Evolutionary conservation across 2,113 vertebrate species (phyloP).

Genomic region (Sterna hirundo): DNA sequence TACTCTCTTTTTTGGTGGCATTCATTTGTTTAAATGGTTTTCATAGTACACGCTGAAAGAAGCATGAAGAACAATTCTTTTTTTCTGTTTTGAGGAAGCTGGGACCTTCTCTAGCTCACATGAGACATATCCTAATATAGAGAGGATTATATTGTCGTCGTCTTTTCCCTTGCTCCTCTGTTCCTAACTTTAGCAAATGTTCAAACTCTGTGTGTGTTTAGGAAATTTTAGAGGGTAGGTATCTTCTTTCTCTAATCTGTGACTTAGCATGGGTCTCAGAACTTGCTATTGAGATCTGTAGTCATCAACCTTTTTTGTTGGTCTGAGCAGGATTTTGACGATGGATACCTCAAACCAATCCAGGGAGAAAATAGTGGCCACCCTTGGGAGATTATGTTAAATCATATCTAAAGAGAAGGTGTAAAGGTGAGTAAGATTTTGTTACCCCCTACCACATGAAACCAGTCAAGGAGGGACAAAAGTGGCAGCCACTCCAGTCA

Average conservation of each 20-base stretch:
- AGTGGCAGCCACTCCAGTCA: neutral
- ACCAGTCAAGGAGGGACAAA: neutral
- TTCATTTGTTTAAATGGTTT: neutral
- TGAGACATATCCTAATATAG: neutral
- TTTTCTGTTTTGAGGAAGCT: neutral
- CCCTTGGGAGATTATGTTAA: neutral
- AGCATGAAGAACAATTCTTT: neutral
- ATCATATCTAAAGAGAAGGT: neutral
- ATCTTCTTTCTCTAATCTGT: neutral
- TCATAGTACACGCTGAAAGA: neutral
- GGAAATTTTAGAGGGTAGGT: too few species aligned
- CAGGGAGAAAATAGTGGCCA: neutral
- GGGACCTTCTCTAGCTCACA: neutral
- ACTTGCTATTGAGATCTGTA: neutral
- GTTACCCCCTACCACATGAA: too few species aligned
- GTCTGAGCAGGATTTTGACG: neutral
- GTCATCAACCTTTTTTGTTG: neutral
- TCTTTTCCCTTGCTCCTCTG: neutral
- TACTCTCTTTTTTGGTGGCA: neutral
- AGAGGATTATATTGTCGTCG: rapidly evolving
- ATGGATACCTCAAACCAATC: neutral
- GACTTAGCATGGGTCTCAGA: neutral
- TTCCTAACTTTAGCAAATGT: neutral
- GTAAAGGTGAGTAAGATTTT: neutral
- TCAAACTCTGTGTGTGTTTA: neutral